Evolutionary conservation across 2,888 invertebrate species (phyloP), one percentile per base, ranked within the genome.

Genomic region (Drosophila infuscata): DNA sequence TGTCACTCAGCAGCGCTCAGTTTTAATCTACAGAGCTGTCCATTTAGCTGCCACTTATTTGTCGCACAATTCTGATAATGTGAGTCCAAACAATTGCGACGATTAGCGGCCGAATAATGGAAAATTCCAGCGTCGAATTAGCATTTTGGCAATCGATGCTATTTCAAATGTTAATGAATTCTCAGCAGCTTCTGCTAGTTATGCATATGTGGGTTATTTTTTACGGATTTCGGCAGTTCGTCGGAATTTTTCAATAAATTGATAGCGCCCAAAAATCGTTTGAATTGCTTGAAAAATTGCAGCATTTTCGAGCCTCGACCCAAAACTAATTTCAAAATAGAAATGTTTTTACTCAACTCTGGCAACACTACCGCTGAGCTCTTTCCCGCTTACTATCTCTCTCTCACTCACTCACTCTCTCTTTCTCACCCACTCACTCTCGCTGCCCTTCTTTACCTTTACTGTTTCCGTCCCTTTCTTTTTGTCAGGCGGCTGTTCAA

Each of bases 111-210:
- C 20, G 48, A 74, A 63, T 60, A 70, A 60, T 65, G 46, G 56
- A 66, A 76, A 72, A 85, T 76, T 72, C 63, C 41, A 72, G 68
- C 54, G 70, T 9, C n/a, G 41, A 2, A 25, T 25, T 25, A 25
- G 25, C 8, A 71, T 79, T 78, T 81, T 62, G 30, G 38, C 25
- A 59, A 36, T 29, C 30, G 15, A 46, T 32, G 20, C 30, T 43
- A 30, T 30, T 33, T 35, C 9, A 35, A 43, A 20, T 58, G n/a
- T 20, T 1, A 36, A 51, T n/a, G 30, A 49, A 48, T 56, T 54
- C 48, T 54, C 54, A 56, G 54, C 46, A 32, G 0, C 9, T 8
- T 32, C 5, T 36, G 36, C 15, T 36, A 36, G 36, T 15, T 36
- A 41, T 41, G 17, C 17, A 41, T 41, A 9, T 41, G 41, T 25